Evolutionary conservation across 2,113 vertebrate species (phyloP).

Genomic region (Lutjanus erythropterus): DNA sequence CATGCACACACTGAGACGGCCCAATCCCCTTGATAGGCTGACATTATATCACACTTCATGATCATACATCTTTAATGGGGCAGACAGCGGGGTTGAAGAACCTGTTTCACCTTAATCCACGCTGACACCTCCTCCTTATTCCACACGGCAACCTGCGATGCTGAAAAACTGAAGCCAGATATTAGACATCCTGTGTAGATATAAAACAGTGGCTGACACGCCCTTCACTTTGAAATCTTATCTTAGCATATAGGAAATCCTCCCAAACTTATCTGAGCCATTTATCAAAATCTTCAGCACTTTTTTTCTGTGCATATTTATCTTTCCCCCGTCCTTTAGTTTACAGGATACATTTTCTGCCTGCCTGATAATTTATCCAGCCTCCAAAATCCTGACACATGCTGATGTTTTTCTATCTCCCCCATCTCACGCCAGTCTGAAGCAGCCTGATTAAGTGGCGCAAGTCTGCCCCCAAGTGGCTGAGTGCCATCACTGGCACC

Average conservation of each 20-base stretch:
- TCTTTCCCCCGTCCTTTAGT: constrained; percentile 52
- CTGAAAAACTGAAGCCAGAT: constrained; percentile 11
- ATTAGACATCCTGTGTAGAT: constrained; percentile 4
- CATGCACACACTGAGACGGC: not conserved
- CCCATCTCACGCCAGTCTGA: constrained; percentile 11
- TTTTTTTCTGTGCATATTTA: constrained; percentile 53
- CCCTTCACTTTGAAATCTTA: constrained; percentile 60
- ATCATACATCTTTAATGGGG: constrained; percentile 53
- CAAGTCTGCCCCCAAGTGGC: constrained; percentile 78
- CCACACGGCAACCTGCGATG: not conserved
- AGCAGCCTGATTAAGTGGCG: constrained; percentile 9
- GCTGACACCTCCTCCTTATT: constrained; percentile 9
- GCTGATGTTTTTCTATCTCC: constrained; percentile 47
- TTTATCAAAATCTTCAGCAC: constrained; percentile 62
- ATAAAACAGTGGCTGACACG: constrained; percentile 50
- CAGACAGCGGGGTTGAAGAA: constrained; percentile 40
- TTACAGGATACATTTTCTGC: constrained; percentile 69
- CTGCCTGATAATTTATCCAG: constrained; percentile 68
- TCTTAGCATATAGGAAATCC: constrained; percentile 39
- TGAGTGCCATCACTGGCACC: not conserved
- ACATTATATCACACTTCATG: constrained; percentile 49
- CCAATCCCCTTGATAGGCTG: constrained; percentile 22
- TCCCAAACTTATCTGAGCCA: constrained; percentile 50
- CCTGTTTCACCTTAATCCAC: constrained; percentile 30
- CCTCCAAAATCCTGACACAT: constrained; percentile 63